Evolutionary conservation across 2,888 invertebrate genomes (phyloP).

Genomic region (Acleris emargana): DNA sequence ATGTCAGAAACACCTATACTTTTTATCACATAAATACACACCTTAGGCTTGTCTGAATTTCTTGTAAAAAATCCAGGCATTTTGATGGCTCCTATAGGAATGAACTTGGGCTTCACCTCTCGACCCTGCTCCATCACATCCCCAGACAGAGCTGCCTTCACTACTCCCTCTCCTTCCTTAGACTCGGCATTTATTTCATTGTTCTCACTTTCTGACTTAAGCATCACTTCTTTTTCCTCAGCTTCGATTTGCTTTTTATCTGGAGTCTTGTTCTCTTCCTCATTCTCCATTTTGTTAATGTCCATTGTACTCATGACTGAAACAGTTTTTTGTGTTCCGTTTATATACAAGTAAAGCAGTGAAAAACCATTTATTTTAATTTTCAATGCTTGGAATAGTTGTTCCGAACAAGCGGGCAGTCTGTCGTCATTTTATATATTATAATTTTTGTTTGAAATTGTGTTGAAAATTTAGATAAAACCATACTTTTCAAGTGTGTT

Average conservation of each 20-base stretch:
- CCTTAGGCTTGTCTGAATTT: conserved; percentile 89
- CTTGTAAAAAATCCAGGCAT: conserved; percentile 93
- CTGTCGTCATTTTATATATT: too few relatives aligned
- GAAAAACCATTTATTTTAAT: too few relatives aligned
- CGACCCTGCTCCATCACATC: conserved; percentile 86
- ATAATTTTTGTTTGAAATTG: too few relatives aligned
- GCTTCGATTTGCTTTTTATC: conserved; percentile 87
- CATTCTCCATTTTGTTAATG: conserved; percentile 69
- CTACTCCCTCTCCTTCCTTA: conserved; percentile 75
- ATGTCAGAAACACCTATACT: not conserved
- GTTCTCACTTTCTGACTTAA: conserved; percentile 83
- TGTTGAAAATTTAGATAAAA: not conserved
- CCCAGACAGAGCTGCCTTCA: conserved; percentile 80
- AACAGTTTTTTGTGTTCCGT: too few relatives aligned
- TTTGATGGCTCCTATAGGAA: conserved; percentile 94
- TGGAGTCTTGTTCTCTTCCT: conserved; percentile 73
- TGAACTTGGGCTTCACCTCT: conserved; percentile 91
- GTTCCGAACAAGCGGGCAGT: too few relatives aligned
- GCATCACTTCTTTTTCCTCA: conserved; percentile 85
- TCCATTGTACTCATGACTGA: conserved; percentile 67
- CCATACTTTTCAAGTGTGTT: not conserved
- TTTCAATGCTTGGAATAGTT: too few relatives aligned
- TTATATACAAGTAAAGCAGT: too few relatives aligned
- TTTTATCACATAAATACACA: conserved; percentile 49
- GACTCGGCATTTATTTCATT: conserved; percentile 75